A percentile compares a stretch with the other conserved stretches of the same genome.
Evolutionary conservation across 2,888 invertebrate species (phyloP).

Genomic region (Biston stratarius): DNA sequence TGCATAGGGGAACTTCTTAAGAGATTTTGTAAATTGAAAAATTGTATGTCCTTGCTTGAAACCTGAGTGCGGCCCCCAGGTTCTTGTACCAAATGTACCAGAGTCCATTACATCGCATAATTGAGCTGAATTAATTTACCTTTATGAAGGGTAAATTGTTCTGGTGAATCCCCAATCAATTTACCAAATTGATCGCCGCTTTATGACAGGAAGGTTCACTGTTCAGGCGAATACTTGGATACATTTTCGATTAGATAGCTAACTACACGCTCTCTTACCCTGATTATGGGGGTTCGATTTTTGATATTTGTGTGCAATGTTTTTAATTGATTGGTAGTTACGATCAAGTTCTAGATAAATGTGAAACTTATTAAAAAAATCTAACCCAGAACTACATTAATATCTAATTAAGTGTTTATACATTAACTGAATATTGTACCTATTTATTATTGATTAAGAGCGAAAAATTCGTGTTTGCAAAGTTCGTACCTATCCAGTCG

Average conservation of each 20-base stretch:
- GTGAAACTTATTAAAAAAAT: too few species aligned
- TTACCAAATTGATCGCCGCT: slow-evolving; percentile 74
- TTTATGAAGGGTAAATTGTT: slow-evolving; percentile 81
- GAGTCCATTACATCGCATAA: slow-evolving; percentile 62
- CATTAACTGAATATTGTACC: too few species aligned
- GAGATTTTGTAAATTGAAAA: too few species aligned
- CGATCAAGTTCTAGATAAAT: background rate
- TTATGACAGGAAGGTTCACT: slow-evolving; percentile 46
- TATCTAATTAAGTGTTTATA: too few species aligned
- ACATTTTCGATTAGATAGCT: slow-evolving; percentile 41
- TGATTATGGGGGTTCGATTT: slow-evolving; percentile 16
- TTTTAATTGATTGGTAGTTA: background rate
- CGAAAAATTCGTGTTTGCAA: too few species aligned
- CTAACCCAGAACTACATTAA: too few species aligned
- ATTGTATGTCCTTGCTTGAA: slow-evolving; percentile 18
- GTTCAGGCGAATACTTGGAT: slow-evolving; percentile 25
- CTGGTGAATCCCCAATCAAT: slow-evolving; percentile 80
- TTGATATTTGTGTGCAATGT: slow-evolving; percentile 17
- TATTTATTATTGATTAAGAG: too few species aligned
- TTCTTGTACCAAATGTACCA: slow-evolving; percentile 26
- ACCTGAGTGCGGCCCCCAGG: slow-evolving; percentile 43
- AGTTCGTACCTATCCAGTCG: too few species aligned
- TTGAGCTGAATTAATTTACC: slow-evolving; percentile 73
- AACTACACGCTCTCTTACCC: slow-evolving; percentile 12
- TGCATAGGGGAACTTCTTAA: too few species aligned